Evolutionary conservation across 2,888 invertebrate species (phyloP), one percentile per base, ranked within the genome.

Genomic region (Bugulina stolonifera): DNA sequence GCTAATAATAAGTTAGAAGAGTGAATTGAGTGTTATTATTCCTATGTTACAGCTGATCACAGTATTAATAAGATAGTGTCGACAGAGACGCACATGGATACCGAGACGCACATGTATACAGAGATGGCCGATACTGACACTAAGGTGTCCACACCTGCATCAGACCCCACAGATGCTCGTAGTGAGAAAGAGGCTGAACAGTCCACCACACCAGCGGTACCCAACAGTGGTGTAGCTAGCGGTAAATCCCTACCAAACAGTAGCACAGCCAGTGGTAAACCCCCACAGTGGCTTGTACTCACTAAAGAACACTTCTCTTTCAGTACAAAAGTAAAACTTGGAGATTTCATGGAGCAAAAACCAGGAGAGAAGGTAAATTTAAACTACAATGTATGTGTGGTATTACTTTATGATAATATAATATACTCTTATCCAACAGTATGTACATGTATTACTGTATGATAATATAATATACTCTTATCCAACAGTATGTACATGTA

Each of bases 261-360:
- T 52, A 22, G 10, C 52, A 52, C n/a, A n/a, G n/a, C n/a, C n/a
- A 43, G 18, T 10, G 43, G 43, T 5, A 5, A 18, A 43, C 64
- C 64, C 32, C 86, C 93, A 91, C 91, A 91, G 85, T 86, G 94
- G 80, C 91, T 92, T 71, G 87, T 90, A 81, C 85, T 96, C 72
- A 90, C 89, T 1, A 88, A 90, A 29, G 93, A 94, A 75, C 92
- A 95, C 86, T 97, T 97, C 85, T 93, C 92, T 75, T 96, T 94
- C 86, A 93, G 92, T 78, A 91, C 93, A 58, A 91, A 93, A 76
- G 89, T 91, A 1, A 89, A 94, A 75, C 89, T 97, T 54, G 98
- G 98, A 1, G 93, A 94, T 76, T 97, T 94, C 84, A 86, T 94
- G 69, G 93, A 95, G 81, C 91, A 91, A 0, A 78, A 80, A 35